A percentile compares a stretch with the other conserved stretches of the same genome.
phyloP scores from a whole-genome alignment of 2,113 vertebrate genomes.

The Tiliqua scincoides region DNA sequence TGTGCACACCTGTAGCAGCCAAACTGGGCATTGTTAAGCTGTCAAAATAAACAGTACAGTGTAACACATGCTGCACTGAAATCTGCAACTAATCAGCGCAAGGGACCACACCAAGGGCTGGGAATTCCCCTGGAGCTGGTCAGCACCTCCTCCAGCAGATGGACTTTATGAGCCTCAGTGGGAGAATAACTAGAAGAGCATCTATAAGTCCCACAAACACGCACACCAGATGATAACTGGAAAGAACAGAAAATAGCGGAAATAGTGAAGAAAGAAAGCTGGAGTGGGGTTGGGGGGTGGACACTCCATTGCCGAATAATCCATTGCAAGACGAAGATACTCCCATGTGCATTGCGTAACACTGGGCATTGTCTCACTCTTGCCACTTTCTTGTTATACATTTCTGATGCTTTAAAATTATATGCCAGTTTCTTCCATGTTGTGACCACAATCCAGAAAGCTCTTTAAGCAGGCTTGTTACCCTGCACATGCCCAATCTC shows the following conservation, averaged over 20 bases:
- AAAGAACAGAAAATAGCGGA: constrained; percentile 30
- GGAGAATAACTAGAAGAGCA: constrained; percentile 34
- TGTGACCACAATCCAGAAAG: not conserved
- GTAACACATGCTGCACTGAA: not conserved
- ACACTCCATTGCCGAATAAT: not conserved
- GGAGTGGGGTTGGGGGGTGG: no score
- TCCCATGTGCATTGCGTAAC: not conserved
- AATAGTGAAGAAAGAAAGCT: constrained; percentile 18
- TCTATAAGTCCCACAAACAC: constrained; percentile 40
- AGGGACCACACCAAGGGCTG: constrained; percentile 25
- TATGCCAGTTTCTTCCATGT: not conserved
- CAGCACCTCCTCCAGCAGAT: constrained; percentile 54
- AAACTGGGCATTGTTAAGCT: not conserved
- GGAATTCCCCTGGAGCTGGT: constrained; percentile 26
- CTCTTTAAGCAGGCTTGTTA: not conserved
- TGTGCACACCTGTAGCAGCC: not conserved
- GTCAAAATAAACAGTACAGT: constrained; percentile 29
- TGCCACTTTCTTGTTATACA: not conserved
- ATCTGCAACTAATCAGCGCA: not conserved
- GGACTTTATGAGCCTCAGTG: constrained; percentile 37
- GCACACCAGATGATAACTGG: constrained; percentile 21
- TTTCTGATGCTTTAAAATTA: no score
- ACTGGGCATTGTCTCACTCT: not conserved
- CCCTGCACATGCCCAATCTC: no score
- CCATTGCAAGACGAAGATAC: not conserved